Percentiles rank a stretch among this genome's conserved stretches.
phyloP scores from a whole-genome alignment of 2,797 vertebrate species.

The Alcedo quadribrachys region DNA sequence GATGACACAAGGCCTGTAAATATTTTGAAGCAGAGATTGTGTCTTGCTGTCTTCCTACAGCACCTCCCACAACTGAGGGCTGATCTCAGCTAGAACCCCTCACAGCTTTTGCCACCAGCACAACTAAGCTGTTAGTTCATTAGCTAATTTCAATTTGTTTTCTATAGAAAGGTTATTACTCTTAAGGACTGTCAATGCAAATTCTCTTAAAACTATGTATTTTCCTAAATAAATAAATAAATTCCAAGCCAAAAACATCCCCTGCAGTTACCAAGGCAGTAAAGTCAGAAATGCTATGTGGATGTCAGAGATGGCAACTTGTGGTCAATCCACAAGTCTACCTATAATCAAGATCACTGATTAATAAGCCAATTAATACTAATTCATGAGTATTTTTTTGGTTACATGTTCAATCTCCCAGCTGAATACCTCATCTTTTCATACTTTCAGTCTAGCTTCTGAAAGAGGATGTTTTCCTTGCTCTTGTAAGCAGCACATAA shows the following conservation, averaged over 20 bases:
- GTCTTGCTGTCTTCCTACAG: not conserved
- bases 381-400: not conserved
- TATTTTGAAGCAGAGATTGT: not conserved
- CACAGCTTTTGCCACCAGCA: not conserved
- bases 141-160: not conserved
- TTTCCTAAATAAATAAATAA: not conserved
- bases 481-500: not conserved
- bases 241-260: not conserved
- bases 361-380: not conserved
- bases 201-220: not conserved
- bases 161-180: not conserved
- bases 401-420: not conserved
- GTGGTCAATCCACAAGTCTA: not conserved
- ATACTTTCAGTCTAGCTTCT: not conserved
- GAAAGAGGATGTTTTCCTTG: not conserved
- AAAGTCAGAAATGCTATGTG: not conserved
- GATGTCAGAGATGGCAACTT: not conserved
- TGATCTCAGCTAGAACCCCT: not conserved
- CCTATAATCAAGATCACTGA: not conserved
- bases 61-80: not conserved
- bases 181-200: not conserved
- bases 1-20: not conserved
- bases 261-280: not conserved
- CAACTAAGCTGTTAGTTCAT: not conserved
- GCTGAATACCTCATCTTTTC: not conserved